These are phyloP conservation scores for Cyanoderma ruficeps DNA, from an alignment of 2,113 vertebrate species.

Conservation along the genomic window DNA sequence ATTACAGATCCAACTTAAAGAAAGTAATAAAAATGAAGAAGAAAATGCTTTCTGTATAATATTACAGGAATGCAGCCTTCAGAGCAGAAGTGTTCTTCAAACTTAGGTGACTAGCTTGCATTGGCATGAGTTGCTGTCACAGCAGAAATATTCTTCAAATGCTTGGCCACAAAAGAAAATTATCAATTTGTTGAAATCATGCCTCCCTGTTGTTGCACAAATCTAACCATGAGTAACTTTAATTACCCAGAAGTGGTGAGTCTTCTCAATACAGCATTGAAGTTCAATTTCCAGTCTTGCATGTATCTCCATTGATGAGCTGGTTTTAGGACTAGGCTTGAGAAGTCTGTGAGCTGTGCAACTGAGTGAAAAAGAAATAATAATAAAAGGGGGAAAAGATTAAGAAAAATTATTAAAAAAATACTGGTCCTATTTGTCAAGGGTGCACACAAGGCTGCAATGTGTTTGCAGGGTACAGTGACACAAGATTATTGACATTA, in stretches of 20 bases:
- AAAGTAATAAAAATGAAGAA: background rate
- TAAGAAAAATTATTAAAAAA: background rate
- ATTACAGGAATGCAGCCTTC: background rate
- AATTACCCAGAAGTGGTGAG: background rate
- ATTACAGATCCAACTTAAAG: background rate
- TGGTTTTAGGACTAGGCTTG: background rate
- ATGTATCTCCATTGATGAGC: background rate
- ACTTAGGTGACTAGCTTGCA: background rate
- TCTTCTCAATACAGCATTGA: background rate
- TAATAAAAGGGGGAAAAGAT: background rate
- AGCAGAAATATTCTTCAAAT: slow-evolving; percentile 23
- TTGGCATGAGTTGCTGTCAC: background rate
- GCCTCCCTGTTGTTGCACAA: background rate
- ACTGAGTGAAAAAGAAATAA: background rate
- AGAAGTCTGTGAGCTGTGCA: background rate
- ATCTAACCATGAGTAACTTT: background rate
- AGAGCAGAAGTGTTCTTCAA: background rate
- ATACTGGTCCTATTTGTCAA: background rate
- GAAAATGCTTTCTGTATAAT: background rate
- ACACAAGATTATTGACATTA: background rate
- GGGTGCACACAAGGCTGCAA: background rate
- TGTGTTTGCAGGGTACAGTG: background rate
- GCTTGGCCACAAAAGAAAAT: background rate
- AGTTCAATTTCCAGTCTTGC: background rate
- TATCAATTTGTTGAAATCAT: background rate